Percentiles rank a stretch among this genome's conserved stretches.
These are phyloP conservation scores for Neolamprologus multifasciatus DNA, from an alignment of 2,797 vertebrate species.

Conservation along the genomic window DNA sequence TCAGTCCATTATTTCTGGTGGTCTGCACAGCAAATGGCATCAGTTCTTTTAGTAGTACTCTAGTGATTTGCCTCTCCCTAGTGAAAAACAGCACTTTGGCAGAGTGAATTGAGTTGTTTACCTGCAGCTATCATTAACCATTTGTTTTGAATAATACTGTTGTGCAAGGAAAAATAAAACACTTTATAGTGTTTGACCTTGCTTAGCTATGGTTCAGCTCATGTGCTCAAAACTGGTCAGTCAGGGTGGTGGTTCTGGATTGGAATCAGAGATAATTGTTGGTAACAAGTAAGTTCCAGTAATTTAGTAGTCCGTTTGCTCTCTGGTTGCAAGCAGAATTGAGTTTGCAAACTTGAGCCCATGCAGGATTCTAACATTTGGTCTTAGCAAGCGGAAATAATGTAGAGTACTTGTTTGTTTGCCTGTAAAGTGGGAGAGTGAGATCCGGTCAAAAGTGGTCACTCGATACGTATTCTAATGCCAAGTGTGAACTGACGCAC, in stretches of 20 bases:
- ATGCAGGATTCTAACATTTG: background rate
- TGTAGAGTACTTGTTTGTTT: background rate
- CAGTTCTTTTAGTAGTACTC: background rate
- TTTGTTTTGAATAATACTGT: background rate
- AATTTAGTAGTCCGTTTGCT: background rate
- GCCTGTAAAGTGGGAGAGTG: background rate
- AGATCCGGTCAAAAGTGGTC: background rate
- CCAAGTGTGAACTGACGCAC: background rate
- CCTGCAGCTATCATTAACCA: background rate
- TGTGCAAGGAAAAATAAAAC: background rate
- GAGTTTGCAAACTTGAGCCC: background rate
- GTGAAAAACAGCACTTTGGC: background rate
- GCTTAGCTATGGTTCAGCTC: background rate
- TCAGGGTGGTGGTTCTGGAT: background rate
- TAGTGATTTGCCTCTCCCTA: background rate
- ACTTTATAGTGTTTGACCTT: background rate
- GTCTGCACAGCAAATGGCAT: background rate
- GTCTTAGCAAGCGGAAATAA: background rate
- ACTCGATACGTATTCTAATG: background rate
- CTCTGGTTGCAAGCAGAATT: background rate
- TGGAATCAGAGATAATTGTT: background rate
- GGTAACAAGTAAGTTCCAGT: background rate
- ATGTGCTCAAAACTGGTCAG: background rate
- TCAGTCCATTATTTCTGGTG: background rate
- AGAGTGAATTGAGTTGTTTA: background rate